These are phyloP conservation scores for Drosophila melanosoma DNA, from an alignment of 2,888 invertebrate genomes.

Conservation along the genomic window DNA sequence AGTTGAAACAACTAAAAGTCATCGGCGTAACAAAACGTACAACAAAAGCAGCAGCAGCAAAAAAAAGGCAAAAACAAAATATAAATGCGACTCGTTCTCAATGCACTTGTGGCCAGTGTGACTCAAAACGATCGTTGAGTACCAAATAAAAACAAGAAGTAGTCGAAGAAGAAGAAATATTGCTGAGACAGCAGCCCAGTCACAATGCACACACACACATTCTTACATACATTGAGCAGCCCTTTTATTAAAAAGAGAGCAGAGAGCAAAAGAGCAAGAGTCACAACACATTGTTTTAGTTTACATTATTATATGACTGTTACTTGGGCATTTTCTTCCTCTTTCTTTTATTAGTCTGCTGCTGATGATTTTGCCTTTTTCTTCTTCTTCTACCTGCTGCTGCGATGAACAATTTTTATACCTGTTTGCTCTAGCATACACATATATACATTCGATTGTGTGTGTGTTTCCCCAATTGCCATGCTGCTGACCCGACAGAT, in stretches of 20 bases:
- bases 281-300: conserved; percentile 33
- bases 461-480: conserved; percentile 59
- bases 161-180: conserved; percentile 6
- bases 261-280: conserved; percentile 26
- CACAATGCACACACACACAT: conserved; percentile 23
- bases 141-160: conserved; percentile 12
- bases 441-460: conserved; percentile 17
- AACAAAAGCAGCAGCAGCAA: conserved; percentile 26
- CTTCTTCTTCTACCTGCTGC: conserved; percentile 50
- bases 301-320: conserved; percentile 35
- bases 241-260: conserved; percentile 28
- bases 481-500: conserved; percentile 68
- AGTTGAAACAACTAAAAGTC: conserved; percentile 70
- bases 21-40: conserved; percentile 39
- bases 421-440: conserved; percentile 63
- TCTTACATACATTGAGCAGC: conserved; percentile 14
- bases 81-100: conserved; percentile 53
- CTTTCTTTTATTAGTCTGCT: conserved; percentile 53
- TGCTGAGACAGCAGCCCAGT: conserved; percentile 35
- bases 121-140: conserved; percentile 56
- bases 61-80: conserved; percentile 25
- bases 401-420: conserved; percentile 71
- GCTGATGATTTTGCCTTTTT: conserved; percentile 41
- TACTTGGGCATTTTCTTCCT: conserved; percentile 64
- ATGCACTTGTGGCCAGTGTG: conserved; percentile 49